phyloP scores from a whole-genome alignment of 2,797 vertebrate genomes.

The Vipera latastei region DNA sequence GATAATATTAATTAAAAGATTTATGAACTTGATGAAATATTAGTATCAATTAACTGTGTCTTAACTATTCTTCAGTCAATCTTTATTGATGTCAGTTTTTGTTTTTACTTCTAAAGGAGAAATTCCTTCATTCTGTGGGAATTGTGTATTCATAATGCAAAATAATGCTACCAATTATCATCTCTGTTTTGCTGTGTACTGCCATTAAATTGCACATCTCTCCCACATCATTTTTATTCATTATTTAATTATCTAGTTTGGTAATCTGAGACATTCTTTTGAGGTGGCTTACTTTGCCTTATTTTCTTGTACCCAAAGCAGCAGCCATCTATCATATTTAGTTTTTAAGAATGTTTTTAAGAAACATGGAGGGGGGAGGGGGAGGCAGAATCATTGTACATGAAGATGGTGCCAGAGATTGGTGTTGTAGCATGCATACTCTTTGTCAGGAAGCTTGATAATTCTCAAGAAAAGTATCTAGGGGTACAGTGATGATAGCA shows the following conservation, averaged over 20 bases:
- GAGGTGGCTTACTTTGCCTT: not conserved
- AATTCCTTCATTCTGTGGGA: not conserved
- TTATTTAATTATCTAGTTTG: not conserved
- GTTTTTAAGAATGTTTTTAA: not conserved
- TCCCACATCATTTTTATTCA: not conserved
- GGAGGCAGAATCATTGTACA: not conserved
- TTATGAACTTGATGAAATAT: not conserved
- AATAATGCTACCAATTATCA: not conserved
- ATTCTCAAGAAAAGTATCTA: not conserved
- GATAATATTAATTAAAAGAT: constrained; percentile 1
- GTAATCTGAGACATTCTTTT: not conserved
- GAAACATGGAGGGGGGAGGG: not conserved
- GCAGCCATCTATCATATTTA: not conserved
- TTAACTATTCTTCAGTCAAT: not conserved
- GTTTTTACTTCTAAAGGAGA: not conserved
- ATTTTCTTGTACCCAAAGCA: not conserved
- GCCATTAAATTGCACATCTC: not conserved
- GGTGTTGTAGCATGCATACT: not conserved
- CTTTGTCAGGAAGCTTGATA: not conserved
- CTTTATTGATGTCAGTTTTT: not conserved
- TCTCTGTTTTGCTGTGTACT: not conserved
- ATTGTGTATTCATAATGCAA: not conserved
- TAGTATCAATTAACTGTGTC: not conserved
- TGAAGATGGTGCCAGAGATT: not conserved
- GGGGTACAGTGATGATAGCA: not conserved